phyloP scores from a whole-genome alignment of 1,140 invertebrate genomes.

The Neodiprion pinetum region DNA sequence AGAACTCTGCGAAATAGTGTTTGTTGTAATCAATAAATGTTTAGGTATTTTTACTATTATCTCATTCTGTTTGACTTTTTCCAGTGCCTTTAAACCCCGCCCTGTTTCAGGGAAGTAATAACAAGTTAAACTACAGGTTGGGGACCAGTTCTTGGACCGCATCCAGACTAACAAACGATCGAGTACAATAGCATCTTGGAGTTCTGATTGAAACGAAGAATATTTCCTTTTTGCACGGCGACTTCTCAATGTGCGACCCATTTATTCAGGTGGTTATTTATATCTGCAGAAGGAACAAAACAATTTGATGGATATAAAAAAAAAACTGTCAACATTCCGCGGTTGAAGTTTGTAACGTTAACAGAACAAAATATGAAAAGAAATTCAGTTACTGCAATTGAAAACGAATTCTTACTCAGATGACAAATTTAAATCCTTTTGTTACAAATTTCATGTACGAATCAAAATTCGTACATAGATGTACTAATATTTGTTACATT shows the following conservation, averaged over 20 bases:
- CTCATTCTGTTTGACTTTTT: constrained; percentile 59
- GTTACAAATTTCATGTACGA: too few relatives aligned
- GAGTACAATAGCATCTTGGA: constrained; percentile 50
- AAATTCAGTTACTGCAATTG: too few relatives aligned
- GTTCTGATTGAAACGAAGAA: constrained; percentile 45
- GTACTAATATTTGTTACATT: too few relatives aligned
- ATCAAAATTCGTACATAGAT: too few relatives aligned
- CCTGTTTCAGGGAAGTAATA: constrained; percentile 64
- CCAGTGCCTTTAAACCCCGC: constrained; percentile 67
- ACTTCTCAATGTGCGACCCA: constrained; percentile 60
- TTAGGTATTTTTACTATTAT: constrained; percentile 66
- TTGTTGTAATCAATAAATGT: constrained; percentile 66
- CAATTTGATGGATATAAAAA: not conserved
- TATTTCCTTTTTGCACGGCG: constrained; percentile 49
- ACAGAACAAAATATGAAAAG: constrained; percentile 22
- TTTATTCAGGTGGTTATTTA: constrained; percentile 31
- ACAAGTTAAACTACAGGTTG: constrained; percentile 55
- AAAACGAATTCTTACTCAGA: too few relatives aligned
- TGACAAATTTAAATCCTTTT: too few relatives aligned
- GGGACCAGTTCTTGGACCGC: constrained; percentile 49
- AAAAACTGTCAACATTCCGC: too few relatives aligned
- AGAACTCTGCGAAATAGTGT: constrained; percentile 53
- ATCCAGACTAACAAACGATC: constrained; percentile 62
- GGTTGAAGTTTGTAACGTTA: not conserved
- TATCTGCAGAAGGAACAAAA: constrained; percentile 39